Evolutionary conservation across 53 echinoderm and acorn worm species (phyloP).

Genomic region (Mesocentrotus franciscanus): DNA sequence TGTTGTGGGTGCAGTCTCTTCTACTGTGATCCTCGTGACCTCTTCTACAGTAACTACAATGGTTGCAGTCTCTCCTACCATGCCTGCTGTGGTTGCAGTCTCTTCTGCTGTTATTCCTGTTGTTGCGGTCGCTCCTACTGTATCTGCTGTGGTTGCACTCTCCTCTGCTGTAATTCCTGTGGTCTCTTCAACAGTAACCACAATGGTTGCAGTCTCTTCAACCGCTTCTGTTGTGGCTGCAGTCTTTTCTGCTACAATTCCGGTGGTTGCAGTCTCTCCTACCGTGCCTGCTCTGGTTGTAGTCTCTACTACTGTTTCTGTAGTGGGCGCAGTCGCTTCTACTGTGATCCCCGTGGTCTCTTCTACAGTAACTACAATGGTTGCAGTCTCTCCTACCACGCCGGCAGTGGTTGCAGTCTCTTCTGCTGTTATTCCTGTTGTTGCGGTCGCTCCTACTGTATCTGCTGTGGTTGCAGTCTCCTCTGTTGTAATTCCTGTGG

Average conservation of each 20-base stretch:
- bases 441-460: neutral
- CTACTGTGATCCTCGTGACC: neutral
- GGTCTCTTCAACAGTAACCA: neutral
- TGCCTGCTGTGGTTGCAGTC: neutral
- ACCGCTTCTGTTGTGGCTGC: neutral
- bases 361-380: neutral
- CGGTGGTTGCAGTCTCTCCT: neutral
- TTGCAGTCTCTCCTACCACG: too few species aligned
- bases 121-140: neutral
- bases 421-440: neutral
- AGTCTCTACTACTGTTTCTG: neutral
- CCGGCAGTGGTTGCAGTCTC: neutral
- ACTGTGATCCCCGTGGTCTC: neutral
- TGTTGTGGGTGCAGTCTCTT: neutral
- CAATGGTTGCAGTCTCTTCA: too few species aligned
- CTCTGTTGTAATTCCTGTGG: neutral
- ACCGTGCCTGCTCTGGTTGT: neutral
- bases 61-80: neutral
- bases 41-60: neutral
- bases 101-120: neutral
- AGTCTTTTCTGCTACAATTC: neutral
- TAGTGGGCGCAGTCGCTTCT: neutral
- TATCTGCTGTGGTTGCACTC: neutral
- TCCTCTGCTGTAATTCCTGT: neutral
- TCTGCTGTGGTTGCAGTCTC: neutral